Percentiles rank a stretch among this genome's conserved stretches.
phyloP scores from a whole-genome alignment of 2,888 invertebrate species.

The Neoitamus cyanurus region DNA sequence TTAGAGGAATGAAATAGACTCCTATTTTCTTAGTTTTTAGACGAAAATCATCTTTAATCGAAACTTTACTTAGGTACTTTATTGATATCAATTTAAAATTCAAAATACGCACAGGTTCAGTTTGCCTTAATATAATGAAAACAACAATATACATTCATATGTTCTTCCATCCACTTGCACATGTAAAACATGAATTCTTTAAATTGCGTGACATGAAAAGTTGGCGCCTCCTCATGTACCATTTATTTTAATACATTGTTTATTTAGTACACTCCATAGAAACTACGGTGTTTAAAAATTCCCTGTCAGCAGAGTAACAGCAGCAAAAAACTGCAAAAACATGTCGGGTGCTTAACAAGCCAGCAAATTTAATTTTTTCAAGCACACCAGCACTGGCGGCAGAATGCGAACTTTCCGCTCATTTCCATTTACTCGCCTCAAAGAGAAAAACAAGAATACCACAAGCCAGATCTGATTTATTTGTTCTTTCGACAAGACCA shows the following conservation, averaged over 20 bases:
- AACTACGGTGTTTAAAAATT: neutral
- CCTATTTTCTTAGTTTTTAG: too few species aligned
- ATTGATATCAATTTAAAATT: too few species aligned
- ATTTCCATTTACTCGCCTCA: neutral
- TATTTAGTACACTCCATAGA: neutral
- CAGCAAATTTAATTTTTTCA: neutral
- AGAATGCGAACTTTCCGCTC: neutral
- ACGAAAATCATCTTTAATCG: too few species aligned
- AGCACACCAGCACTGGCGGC: neutral
- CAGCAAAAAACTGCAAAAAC: neutral
- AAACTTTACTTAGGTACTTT: too few species aligned
- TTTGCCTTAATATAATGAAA: too few species aligned
- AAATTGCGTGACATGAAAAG: neutral
- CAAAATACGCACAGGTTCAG: too few species aligned
- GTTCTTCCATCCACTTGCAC: neutral
- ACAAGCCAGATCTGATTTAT: slow-evolving; percentile 3
- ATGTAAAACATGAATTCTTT: neutral
- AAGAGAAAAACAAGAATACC: neutral
- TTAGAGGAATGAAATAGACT: too few species aligned
- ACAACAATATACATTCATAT: neutral
- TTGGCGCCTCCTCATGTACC: neutral
- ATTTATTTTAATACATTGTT: neutral
- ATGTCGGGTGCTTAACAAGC: neutral
- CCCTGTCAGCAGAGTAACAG: neutral
- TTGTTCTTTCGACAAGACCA: neutral